A percentile compares a stretch with the other conserved stretches of the same genome.
These are phyloP conservation scores for Marisa cornuarietis DNA, from an alignment of 1,140 invertebrate genomes.

Conservation along the genomic window DNA sequence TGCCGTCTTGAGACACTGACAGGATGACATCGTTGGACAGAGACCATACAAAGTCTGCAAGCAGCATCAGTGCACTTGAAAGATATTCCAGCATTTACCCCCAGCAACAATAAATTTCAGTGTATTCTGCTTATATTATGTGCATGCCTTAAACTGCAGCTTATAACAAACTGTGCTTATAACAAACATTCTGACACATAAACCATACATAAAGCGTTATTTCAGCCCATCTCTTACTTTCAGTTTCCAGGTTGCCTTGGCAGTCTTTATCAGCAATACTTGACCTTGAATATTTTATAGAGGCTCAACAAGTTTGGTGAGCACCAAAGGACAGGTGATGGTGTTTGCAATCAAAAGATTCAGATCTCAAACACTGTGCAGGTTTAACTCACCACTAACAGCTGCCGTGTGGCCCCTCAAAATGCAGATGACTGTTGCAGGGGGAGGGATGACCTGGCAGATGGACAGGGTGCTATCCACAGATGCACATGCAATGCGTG, in stretches of 20 bases:
- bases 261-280: background rate
- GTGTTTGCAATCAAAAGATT: background rate
- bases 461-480: slow-evolving; percentile 83
- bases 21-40: slow-evolving; percentile 86
- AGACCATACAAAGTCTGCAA: slow-evolving; percentile 82
- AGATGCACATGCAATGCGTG: slow-evolving; percentile 82
- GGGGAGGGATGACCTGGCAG: slow-evolving; percentile 78
- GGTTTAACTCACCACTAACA: slow-evolving; percentile 73
- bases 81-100: background rate
- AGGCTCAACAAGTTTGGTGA: background rate
- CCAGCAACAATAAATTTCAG: background rate
- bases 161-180: too few relatives aligned
- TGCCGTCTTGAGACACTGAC: slow-evolving; percentile 80
- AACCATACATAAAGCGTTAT: background rate
- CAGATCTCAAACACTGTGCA: background rate
- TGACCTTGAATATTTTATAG: background rate
- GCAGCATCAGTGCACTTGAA: background rate
- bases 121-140: too few relatives aligned
- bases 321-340: background rate
- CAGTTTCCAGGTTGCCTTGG: background rate
- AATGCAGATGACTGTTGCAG: slow-evolving; percentile 77
- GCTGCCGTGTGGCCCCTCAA: slow-evolving; percentile 80
- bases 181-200: background rate
- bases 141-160: too few relatives aligned
- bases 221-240: background rate